Evolutionary conservation across 2,888 invertebrate species (phyloP), one percentile per base, ranked within the genome.

Genomic region (Campoletis raptor): DNA sequence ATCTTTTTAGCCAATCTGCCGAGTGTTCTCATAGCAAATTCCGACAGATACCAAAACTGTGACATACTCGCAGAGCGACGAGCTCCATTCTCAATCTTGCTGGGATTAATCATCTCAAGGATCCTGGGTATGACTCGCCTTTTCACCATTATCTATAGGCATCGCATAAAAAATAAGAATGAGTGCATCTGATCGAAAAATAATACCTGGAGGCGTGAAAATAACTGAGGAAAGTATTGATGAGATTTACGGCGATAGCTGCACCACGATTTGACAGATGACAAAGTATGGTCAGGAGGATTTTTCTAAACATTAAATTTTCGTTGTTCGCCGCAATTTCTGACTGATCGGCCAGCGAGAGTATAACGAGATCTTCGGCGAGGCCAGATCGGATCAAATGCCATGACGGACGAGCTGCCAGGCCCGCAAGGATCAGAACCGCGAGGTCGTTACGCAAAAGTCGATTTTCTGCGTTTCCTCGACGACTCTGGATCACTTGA

Each of bases 401-500:
- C 93, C 92, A 94, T 10, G 83, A 81, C 9, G 92, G 90, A 67
- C 91, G 52, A 15, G 85, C 82, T 30, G 90, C 80, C 21, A 92
- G 79, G 42, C 90, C 90, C 15, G 90, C 88, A 36, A 94, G 89
- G 64, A 94, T 91, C n/a, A 93, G 74, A 8, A 83, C 79, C 8
- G 91, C 90, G 5, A 93, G 88, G 77, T 93, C 90, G 81, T 94
- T 92, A 52, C 92, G 90, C 86, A 94, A 91, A 90, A 87, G 91
- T 81, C 54, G 69, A 89, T 90, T 89, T 90, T 90, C 85, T 77
- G 87, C 77, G 81, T 87, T 90, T 8, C 84, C 66, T 21, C 81
- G 81, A 45, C 89, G 81, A 45, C 89, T 88, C 45, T 86, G 85
- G 12, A 82, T 66, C 15, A 91, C 87, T 64, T 92, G 91, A 66